Percentiles rank a stretch among this genome's conserved stretches.
These are phyloP conservation scores for Acyrthosiphon pisum DNA, from an alignment of 1,140 invertebrate species.

Conservation along the genomic window DNA sequence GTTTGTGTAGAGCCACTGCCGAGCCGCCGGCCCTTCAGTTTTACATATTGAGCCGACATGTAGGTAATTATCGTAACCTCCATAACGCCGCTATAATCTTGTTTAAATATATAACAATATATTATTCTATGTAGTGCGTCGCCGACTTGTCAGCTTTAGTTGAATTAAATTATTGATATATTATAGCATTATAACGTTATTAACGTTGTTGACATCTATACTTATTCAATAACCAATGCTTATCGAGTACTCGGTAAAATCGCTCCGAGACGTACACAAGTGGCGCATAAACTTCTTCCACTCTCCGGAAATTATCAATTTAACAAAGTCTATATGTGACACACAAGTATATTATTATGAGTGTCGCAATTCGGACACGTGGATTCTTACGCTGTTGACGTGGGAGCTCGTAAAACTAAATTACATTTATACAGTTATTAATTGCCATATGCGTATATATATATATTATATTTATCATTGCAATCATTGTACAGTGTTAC, in stretches of 20 bases:
- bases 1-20: not conserved
- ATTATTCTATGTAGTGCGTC: not conserved
- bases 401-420: constrained; percentile 45
- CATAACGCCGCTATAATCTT: constrained; percentile 3
- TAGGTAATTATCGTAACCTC: not conserved
- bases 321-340: constrained; percentile 17
- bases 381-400: constrained; percentile 12
- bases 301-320: constrained; percentile 53
- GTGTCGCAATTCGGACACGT: constrained; percentile 51
- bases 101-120: constrained; percentile 3
- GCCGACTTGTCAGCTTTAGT: constrained; percentile 29
- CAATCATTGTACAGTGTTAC: not conserved
- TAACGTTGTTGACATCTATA: constrained; percentile 32
- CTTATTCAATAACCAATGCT: constrained; percentile 25
- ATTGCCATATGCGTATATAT: not conserved
- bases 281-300: constrained; percentile 29
- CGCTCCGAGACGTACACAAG: not conserved
- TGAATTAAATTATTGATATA: constrained; percentile 37
- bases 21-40: not conserved
- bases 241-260: constrained; percentile 33
- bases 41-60: not conserved
- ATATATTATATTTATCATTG: constrained; percentile 24
- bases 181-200: not conserved
- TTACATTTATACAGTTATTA: constrained; percentile 5
- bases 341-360: constrained; percentile 20